Evolutionary conservation across 2,113 vertebrate species (phyloP), one percentile per base, ranked within the genome.

Genomic region (Lophura nycthemera): DNA sequence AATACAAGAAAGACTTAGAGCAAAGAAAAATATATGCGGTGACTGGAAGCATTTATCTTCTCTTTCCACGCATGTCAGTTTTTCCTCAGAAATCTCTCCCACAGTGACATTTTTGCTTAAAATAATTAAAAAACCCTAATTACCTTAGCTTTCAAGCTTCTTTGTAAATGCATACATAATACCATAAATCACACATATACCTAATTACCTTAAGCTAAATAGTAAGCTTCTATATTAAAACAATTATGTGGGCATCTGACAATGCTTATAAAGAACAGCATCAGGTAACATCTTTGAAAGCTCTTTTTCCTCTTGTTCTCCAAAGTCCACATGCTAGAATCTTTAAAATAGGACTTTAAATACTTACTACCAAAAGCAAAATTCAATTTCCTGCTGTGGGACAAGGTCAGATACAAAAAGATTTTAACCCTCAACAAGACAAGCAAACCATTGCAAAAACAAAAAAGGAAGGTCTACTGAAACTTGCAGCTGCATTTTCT

Each of bases 401-500:
- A 57, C 64, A 92, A 95, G 60, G 64, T 83, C 75, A 80, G 72
- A 48, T 88, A 65, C 63, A 83, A 92, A 93, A 89, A 67, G 32
- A 95, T 87, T 84, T 94, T 69, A 79, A 43, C 66, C 38, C 74
- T 63, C 85, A 83, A 83, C 22, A 50, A 13, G 47, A 57, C 76
- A 91, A 64, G 80, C 42, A 96, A 96, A 75, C 61, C 90, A 90
- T 40, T 83, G 24, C 15, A 34, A 93, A 85, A 93, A 83, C 61
- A 63, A 86, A 77, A 86, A 74, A 95, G 47, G 18, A 45, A 54
- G 77, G 16, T 47, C 47, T 76, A 75, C 72, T 83, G 61, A 91
- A 94, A 89, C 66, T 34, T 56, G 25, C 45, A 88, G 45, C 57
- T 94, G 59, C 48, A 29, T 75, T 96, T 94, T 93, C 48, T 92